These are phyloP conservation scores for Hybognathus amarus DNA, from an alignment of 2,797 vertebrate genomes.

Conservation along the genomic window DNA sequence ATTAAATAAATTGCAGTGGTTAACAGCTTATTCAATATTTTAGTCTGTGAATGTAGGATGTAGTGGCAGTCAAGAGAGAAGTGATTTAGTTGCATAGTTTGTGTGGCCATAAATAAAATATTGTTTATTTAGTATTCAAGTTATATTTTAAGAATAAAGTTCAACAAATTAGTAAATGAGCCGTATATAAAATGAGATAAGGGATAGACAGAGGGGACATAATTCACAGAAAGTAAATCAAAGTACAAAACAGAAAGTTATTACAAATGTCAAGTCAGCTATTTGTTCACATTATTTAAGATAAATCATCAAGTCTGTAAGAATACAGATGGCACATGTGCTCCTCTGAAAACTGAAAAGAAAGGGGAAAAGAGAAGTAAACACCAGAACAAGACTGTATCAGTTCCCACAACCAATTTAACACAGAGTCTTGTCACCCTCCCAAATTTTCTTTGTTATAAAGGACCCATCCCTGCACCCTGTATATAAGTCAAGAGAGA, in stretches of 20 bases:
- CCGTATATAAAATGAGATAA: background rate
- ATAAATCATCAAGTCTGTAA: background rate
- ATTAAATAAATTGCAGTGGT: background rate
- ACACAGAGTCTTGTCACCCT: background rate
- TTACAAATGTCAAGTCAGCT: background rate
- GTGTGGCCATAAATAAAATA: too few species aligned
- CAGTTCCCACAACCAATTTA: conserved; percentile 20
- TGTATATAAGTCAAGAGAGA: conserved; percentile 37
- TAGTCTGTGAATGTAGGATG: background rate
- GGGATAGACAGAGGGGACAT: background rate
- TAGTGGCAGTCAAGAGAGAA: too few species aligned
- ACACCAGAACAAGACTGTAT: conserved; percentile 2
- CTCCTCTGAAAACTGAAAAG: conserved; percentile 15
- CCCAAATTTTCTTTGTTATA: conserved; percentile 20
- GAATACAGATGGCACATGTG: background rate
- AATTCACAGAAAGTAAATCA: background rate
- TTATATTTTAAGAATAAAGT: background rate
- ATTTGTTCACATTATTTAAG: background rate
- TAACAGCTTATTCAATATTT: background rate
- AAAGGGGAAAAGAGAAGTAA: background rate
- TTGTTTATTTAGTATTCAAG: too few species aligned
- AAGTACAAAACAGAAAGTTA: background rate
- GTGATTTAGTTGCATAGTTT: too few species aligned
- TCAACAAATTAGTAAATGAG: background rate
- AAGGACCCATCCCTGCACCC: conserved; percentile 25